A percentile compares a stretch with the other conserved stretches of the same genome.
Conservation (phyloP, 2,888 invertebrate genomes). For the Diplazon laetatorius region DNA sequence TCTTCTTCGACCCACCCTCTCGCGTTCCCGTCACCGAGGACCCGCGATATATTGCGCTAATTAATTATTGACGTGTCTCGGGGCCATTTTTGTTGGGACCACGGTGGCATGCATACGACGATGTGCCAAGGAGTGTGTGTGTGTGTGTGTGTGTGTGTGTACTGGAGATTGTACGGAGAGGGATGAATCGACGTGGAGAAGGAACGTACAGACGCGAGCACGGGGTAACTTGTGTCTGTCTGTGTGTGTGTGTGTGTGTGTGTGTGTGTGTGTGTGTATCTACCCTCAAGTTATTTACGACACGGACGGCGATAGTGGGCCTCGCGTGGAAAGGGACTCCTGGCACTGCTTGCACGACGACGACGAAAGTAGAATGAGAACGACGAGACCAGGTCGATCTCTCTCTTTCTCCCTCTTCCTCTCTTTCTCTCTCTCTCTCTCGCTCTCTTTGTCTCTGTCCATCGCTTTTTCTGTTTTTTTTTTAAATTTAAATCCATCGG, state of each 20-base stretch:
- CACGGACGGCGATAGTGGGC: constrained; percentile 69
- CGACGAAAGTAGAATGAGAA: constrained; percentile 32
- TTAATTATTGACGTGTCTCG: constrained; percentile 79
- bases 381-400: constrained; percentile 21
- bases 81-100: constrained; percentile 74
- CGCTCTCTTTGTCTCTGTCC: background rate
- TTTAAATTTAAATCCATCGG: too few relatives aligned
- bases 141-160: background rate
- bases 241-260: too few relatives aligned
- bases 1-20: constrained; percentile 3
- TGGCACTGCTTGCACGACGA: constrained; percentile 63
- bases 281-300: constrained; percentile 71
- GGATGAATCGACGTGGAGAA: background rate
- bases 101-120: constrained; percentile 55
- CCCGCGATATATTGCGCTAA: constrained; percentile 77
- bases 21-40: constrained; percentile 23
- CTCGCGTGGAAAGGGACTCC: constrained; percentile 68
- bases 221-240: constrained; percentile 58
- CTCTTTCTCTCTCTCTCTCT: constrained; percentile 22
- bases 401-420: background rate
- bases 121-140: background rate
- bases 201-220: constrained; percentile 43
- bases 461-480: too few relatives aligned
- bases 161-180: constrained; percentile 26
- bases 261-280: too few relatives aligned